Evolutionary conservation across 1,140 invertebrate species (phyloP).

Genomic region (Drosophila funebris): DNA sequence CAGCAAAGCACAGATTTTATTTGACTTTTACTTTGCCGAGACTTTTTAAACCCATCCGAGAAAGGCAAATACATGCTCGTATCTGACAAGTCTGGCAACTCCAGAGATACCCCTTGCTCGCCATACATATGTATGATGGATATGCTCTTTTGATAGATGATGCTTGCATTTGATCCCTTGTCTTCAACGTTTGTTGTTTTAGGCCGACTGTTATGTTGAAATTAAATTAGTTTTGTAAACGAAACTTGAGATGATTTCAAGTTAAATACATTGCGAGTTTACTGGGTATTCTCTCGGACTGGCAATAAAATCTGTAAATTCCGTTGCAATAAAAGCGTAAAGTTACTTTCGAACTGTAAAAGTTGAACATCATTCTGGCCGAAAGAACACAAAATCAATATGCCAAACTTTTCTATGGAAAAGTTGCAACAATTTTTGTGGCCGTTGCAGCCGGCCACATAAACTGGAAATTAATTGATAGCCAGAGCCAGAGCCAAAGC

Average conservation of each 20-base stretch:
- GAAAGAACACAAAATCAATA: conserved; percentile 43
- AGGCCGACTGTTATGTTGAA: not conserved
- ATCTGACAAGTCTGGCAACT: not conserved
- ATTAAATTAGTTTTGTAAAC: not conserved
- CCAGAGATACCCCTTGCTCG: not conserved
- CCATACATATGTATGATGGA: conserved; percentile 23
- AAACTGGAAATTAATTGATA: conserved; percentile 74
- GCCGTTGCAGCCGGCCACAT: conserved; percentile 60
- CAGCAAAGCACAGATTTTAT: conserved; percentile 42
- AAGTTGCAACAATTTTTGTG: conserved; percentile 55
- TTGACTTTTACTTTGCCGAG: conserved; percentile 48
- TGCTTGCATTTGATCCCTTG: not conserved
- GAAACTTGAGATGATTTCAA: not conserved
- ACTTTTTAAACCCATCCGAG: conserved; percentile 25
- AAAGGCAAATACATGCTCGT: conserved; percentile 9
- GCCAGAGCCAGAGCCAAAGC: too few relatives aligned
- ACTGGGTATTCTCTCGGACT: not conserved
- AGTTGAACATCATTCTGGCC: conserved; percentile 37
- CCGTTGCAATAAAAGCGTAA: not conserved
- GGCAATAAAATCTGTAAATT: not conserved
- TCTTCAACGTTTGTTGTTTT: not conserved
- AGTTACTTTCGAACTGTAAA: conserved; percentile 25
- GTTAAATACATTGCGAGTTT: not conserved
- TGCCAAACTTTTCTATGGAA: conserved; percentile 50
- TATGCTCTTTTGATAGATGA: conserved; percentile 17